Evolutionary conservation across 2,888 invertebrate genomes (phyloP).

Genomic region (Nebria brevicollis): DNA sequence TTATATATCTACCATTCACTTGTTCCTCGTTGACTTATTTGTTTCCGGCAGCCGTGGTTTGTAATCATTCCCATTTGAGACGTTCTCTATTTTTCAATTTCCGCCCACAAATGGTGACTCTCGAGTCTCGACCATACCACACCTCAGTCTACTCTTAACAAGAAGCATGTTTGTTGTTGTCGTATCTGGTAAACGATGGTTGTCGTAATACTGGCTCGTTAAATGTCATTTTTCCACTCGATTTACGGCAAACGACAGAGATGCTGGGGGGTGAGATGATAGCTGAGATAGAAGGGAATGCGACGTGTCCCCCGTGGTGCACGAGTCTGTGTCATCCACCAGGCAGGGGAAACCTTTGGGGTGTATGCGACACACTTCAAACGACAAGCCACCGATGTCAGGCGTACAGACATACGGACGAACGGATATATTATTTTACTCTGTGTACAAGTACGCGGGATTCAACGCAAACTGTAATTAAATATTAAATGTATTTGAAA

Average conservation of each 20-base stretch:
- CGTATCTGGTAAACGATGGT: neutral
- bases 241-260: constrained; percentile 51
- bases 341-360: constrained; percentile 52
- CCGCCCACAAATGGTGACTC: constrained; percentile 15
- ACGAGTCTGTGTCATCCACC: constrained; percentile 47
- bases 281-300: neutral
- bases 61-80: constrained; percentile 15
- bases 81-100: constrained; percentile 26
- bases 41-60: constrained; percentile 12
- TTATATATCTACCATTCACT: neutral
- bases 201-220: constrained; percentile 25
- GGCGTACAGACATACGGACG: constrained; percentile 2
- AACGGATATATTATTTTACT: constrained; percentile 2
- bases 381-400: constrained; percentile 54
- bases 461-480: constrained; percentile 59
- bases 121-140: neutral
- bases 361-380: constrained; percentile 54
- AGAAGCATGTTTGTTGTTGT: neutral
- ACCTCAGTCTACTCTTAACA: neutral
- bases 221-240: constrained; percentile 53
- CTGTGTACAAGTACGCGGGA: constrained; percentile 55
- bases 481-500: constrained; percentile 60
- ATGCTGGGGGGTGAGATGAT: constrained; percentile 35
- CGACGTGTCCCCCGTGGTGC: constrained; percentile 30
- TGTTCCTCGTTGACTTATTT: neutral